These are phyloP conservation scores for Limnothrissa miodon DNA, from an alignment of 2,113 vertebrate genomes.

Conservation along the genomic window DNA sequence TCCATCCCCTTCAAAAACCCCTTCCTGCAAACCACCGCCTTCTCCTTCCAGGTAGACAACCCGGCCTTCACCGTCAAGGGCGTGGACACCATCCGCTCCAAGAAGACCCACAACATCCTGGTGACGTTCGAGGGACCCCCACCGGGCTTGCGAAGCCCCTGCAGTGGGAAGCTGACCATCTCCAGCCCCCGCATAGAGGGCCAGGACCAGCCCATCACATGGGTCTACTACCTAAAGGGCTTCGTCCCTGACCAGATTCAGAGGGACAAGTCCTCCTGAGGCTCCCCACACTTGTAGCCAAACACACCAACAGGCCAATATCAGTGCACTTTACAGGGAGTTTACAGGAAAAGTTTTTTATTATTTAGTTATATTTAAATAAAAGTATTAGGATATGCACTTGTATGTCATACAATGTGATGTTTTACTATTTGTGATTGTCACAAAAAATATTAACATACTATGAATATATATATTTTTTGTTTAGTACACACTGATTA, in stretches of 20 bases:
- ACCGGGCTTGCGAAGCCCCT: slow-evolving; percentile 44
- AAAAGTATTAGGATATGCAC: not conserved
- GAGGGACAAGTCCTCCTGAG: slow-evolving; percentile 42
- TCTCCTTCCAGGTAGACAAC: slow-evolving; percentile 74
- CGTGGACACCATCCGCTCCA: slow-evolving; percentile 60
- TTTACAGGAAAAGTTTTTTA: not conserved
- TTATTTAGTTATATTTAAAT: not conserved
- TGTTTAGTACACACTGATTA: too few relatives aligned
- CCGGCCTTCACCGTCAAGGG: slow-evolving; percentile 71
- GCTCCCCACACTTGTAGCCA: not conserved
- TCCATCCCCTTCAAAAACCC: slow-evolving; percentile 86
- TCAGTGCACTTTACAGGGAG: not conserved
- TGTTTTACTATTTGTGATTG: not conserved
- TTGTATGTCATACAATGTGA: not conserved
- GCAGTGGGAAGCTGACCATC: slow-evolving; percentile 73
- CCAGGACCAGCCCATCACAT: slow-evolving; percentile 54
- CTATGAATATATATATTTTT: not conserved
- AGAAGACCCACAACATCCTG: slow-evolving; percentile 68
- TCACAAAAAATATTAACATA: not conserved
- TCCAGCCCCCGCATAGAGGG: slow-evolving; percentile 62
- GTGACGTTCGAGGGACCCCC: slow-evolving; percentile 69
- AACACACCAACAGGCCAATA: not conserved
- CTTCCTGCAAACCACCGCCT: slow-evolving; percentile 71
- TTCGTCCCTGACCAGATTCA: slow-evolving; percentile 48
- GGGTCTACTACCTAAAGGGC: slow-evolving; percentile 83